Evolutionary conservation across 2,797 vertebrate species (phyloP), one percentile per base, ranked within the genome.

Genomic region (Sebastes minor): DNA sequence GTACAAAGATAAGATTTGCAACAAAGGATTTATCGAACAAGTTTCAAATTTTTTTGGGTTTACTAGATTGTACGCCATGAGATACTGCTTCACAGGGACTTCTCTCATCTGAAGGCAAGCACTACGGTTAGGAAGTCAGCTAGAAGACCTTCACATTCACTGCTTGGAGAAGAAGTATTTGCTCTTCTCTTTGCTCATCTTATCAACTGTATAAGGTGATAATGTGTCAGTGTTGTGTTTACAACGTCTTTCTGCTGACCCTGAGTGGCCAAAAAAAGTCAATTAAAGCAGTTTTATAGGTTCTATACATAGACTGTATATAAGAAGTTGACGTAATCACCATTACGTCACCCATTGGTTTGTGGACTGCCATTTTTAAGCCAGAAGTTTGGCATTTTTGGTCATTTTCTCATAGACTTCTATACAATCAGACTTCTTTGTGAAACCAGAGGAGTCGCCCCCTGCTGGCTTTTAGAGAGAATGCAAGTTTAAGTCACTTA

Each of bases 21-120:
- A 20, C 18, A 52, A n/a, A n/a, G 49, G 22, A 65, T n/a, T 62
- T 8, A 53, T 7, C 8, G n/a, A 78, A 76, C 61, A 56, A 63
- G 1, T 27, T 62, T 35, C 30, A 22, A 71, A 11, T 32, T 55
- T 69, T 30, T 6, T 67, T 30, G 7, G 35, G 46, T 79, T 61
- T 60, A 75, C 28, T 61, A 70, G 16, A 53, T 57, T 74, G 75
- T 78, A 91, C 16, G 57, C 57, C 63, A 74, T 52, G 32, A 66
- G 52, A 78, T 61, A 75, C 81, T 78, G 80, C 69, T 86, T 78
- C 49, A 83, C 38, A 63, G 46, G 78, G 56, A 78, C 78, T 77
- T 32, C 80, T 86, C 69, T 89, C 72, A 72, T 84, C 46, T 32
- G 18, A 30, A 52, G 42, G 1, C n/a, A 23, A 38, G 32, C 5